Evolutionary conservation across 1,140 invertebrate genomes (phyloP), one percentile per base, ranked within the genome.

Genomic region (Ostrea denselamellosa): DNA sequence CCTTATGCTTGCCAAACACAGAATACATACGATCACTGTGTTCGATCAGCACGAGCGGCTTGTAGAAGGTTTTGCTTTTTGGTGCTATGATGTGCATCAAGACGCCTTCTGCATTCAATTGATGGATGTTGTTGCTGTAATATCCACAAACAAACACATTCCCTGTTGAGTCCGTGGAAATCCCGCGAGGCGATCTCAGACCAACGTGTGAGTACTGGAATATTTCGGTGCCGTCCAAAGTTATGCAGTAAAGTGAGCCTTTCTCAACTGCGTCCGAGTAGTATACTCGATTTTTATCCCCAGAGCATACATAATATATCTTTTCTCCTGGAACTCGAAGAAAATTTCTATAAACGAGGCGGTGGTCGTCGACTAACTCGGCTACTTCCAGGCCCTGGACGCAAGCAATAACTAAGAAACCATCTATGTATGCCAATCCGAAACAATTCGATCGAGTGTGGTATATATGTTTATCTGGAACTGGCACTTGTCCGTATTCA

Each of bases 101-200:
- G 51, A 62, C 84, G n/a, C 87, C 87, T n/a, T 88, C 87, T 8
- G 87, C 83, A 19, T 68, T 85, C 34, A 88, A 8, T 17, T 85
- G 19, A 53, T 88, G 87, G n/a, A 88, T 85, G 34, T 88, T 88
- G 53, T 88, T 88, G 19, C 83, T 85, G 22, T 88, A 82, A 62
- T 88, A 88, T 51, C 83, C 87, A 22, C 83, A 83, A 19, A 88
- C 87, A 81, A 85, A 88, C 8, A 88, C 53, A 85, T 68, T 88
- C 19, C 87, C 87, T 8, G 25, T 58, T 5, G 65, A 19, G 34
- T 88, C 87, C 14, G 84, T 53, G 19, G 84, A 71, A 51, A 88
- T 52, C 9, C 87, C 87, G 52, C 52, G 81, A 3, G 87, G 87
- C 34, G 68, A 81, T 54, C 87, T 77, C 28, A 88, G 84, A 34